These are phyloP conservation scores for Pterois miles DNA, from an alignment of 2,797 vertebrate species.

Conservation along the genomic window DNA sequence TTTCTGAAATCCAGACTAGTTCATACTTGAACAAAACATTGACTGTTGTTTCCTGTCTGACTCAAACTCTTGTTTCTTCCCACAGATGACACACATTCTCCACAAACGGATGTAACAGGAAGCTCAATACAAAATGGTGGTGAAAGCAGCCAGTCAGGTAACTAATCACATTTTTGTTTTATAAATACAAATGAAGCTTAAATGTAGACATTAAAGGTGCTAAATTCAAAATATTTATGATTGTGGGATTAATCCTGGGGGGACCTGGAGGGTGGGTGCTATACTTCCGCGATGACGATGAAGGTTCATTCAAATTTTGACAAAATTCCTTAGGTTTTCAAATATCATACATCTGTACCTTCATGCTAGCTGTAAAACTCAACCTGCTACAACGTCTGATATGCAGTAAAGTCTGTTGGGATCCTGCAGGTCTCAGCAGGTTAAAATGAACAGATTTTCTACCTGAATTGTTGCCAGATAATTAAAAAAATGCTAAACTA, in stretches of 20 bases:
- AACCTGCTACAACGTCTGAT: too few relatives aligned
- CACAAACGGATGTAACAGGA: constrained; percentile 12
- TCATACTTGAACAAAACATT: background rate
- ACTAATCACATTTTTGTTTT: background rate
- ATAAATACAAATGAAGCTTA: background rate
- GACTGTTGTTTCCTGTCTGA: background rate
- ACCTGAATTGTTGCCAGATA: background rate
- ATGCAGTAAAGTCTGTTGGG: too few relatives aligned
- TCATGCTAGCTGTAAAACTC: too few relatives aligned
- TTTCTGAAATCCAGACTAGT: background rate
- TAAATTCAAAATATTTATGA: background rate
- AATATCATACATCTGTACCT: too few relatives aligned
- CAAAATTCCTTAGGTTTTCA: too few relatives aligned
- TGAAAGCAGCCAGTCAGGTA: constrained; percentile 67
- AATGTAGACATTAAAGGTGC: background rate
- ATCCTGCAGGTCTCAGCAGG: too few relatives aligned
- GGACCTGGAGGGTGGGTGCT: too few relatives aligned
- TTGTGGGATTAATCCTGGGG: background rate
- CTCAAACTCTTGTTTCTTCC: background rate
- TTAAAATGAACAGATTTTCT: too few relatives aligned
- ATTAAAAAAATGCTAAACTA: background rate
- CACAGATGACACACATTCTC: constrained; percentile 40
- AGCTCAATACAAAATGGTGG: constrained; percentile 45
- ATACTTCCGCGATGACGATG: too few relatives aligned
- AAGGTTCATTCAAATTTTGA: too few relatives aligned